Evolutionary conservation across 2,888 invertebrate genomes (phyloP), one percentile per base, ranked within the genome.

Genomic region (Agriotes lineatus): DNA sequence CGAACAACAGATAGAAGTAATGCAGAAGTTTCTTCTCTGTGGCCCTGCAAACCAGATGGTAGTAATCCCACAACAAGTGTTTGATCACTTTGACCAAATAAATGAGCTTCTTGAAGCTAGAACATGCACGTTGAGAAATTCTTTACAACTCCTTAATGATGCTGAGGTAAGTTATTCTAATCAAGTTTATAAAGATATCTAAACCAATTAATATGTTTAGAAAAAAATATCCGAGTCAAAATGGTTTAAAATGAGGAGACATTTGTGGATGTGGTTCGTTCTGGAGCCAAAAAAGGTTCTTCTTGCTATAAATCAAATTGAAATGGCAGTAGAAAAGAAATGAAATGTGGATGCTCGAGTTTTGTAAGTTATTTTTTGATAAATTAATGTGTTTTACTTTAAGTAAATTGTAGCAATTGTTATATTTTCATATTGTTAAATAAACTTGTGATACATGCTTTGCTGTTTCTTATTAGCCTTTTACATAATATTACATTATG

Each of bases 211-310:
- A n/a, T n/a, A n/a, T n/a, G n/a, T 59, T 73, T 78, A 80, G 80
- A 75, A 71, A 62, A 77, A 77, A 70, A 42, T 74, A 12, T 58
- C 63, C 1, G 67, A 63, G 22, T 54, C 74, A 48, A 78, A 78
- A 67, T 79, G 78, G 77, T 73, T 80, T 12, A 72, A 74, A 12
- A 75, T 76, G 57, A 60, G 67, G 14, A 74, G 78, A 16, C 78
- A 79, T 52, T 69, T 82, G 18, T 74, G 72, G 74, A 74, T 72
- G 67, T 69, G 67, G 48, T 74, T 74, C 50, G 42, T 74, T 2
- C 16, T 52, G 0, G 54, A 71, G 37, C 74, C 74, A 14, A 66
- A 60, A n/a, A 67, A 69, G 52, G 18, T 74, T 19, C 14, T 66
- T 16, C 10, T n/a, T 22, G 42, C 60, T 12, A 66, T 73, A 9